Evolutionary conservation across 2,797 vertebrate species (phyloP).

Genomic region (Lates japonicus): DNA sequence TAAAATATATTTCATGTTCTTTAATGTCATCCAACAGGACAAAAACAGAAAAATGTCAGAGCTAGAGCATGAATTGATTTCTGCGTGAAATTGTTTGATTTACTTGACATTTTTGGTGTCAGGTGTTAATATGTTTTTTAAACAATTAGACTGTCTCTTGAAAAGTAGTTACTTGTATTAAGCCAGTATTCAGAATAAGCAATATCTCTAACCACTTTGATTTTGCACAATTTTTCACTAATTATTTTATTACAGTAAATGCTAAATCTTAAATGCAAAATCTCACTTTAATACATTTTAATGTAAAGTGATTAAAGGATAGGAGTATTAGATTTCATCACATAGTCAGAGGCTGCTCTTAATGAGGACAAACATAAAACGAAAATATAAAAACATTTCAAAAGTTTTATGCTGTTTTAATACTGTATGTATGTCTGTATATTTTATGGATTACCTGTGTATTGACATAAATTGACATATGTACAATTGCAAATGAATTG

Average conservation of each 20-base stretch:
- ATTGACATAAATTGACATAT: not conserved
- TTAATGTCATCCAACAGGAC: conserved; percentile 29
- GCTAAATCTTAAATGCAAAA: not conserved
- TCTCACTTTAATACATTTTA: not conserved
- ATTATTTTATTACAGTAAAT: conserved; percentile 1
- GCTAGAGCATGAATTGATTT: conserved; percentile 45
- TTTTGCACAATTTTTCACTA: not conserved
- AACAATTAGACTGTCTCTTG: conserved; percentile 1
- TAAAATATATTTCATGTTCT: conserved; percentile 55
- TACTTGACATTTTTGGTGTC: conserved; percentile 37
- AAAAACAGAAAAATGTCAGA: conserved; percentile 3
- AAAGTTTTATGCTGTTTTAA: not conserved
- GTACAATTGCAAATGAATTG: conserved; percentile 3
- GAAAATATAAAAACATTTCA: not conserved
- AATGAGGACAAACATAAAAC: not conserved
- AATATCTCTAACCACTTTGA: conserved; percentile 2
- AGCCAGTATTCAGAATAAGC: not conserved
- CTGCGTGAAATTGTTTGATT: conserved; percentile 29
- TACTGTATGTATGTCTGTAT: not conserved
- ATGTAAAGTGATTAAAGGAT: not conserved
- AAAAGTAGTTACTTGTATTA: conserved; percentile 8
- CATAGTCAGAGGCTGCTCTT: not conserved
- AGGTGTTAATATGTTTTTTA: conserved; percentile 1
- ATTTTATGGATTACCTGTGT: conserved; percentile 1
- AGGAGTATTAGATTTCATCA: conserved; percentile 11